Conservation (phyloP, 2,113 vertebrate genomes). For the Vireo altiloquus region DNA sequence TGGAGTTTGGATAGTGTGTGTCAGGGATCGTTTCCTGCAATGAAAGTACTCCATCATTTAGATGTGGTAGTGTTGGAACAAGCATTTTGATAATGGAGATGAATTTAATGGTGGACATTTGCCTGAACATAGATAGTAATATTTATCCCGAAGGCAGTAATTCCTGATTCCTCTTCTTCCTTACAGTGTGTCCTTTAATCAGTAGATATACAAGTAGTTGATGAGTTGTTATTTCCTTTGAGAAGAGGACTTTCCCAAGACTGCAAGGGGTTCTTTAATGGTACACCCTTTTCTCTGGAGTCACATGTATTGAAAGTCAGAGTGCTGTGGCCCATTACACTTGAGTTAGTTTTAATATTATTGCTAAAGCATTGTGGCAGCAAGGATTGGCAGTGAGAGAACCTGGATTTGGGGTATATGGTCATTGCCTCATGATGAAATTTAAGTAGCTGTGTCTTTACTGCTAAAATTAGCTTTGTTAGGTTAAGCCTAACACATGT, state of each 20-base stretch:
- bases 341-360: background rate
- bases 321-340: background rate
- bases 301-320: background rate
- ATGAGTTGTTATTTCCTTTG: background rate
- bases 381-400: background rate
- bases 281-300: background rate
- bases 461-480: slow-evolving; percentile 36
- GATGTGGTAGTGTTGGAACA: background rate
- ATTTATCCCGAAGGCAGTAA: background rate
- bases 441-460: background rate
- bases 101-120: background rate
- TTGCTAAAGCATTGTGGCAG: background rate
- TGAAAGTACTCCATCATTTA: background rate
- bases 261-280: background rate
- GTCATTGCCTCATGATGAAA: background rate
- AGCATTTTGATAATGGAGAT: background rate
- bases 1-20: background rate
- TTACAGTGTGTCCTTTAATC: background rate
- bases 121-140: background rate
- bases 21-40: background rate
- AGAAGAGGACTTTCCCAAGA: background rate
- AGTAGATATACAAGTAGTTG: background rate
- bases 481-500: background rate
- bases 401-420: background rate
- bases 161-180: background rate